Percentiles rank a stretch among this genome's conserved stretches.
Conservation (phyloP, 2,888 invertebrate species). For the Oligia latruncula region DNA sequence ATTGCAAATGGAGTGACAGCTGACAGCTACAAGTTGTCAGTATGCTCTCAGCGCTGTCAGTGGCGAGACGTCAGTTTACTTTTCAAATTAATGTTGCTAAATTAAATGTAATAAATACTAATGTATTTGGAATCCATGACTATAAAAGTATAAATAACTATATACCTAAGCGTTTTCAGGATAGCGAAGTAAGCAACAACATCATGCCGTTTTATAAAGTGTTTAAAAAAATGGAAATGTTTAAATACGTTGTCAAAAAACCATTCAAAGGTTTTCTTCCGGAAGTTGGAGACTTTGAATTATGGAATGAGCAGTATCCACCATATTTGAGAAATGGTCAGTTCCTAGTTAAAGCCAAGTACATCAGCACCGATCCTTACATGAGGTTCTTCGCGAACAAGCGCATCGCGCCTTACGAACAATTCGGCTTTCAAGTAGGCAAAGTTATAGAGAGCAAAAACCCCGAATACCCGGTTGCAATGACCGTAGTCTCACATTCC, state of each 20-base stretch:
- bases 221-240: slow-evolving; percentile 52
- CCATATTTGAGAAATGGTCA: slow-evolving; percentile 82
- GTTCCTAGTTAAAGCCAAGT: slow-evolving; percentile 90
- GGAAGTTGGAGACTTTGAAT: slow-evolving; percentile 78
- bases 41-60: slow-evolving; percentile 46
- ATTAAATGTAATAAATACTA: neutral
- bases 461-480: slow-evolving; percentile 89
- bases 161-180: neutral
- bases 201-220: slow-evolving; percentile 5
- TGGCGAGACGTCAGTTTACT: slow-evolving; percentile 23
- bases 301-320: slow-evolving; percentile 80
- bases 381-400: slow-evolving; percentile 86
- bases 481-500: slow-evolving; percentile 89
- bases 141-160: neutral
- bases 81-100: slow-evolving; percentile 19
- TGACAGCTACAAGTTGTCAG: slow-evolving; percentile 48
- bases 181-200: neutral
- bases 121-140: neutral
- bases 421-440: slow-evolving; percentile 75
- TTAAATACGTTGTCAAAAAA: slow-evolving; percentile 70
- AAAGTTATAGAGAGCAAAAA: slow-evolving; percentile 91
- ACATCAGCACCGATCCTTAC: slow-evolving; percentile 92
- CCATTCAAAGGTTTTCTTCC: slow-evolving; percentile 78
- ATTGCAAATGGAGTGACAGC: slow-evolving; percentile 37
- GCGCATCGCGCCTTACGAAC: slow-evolving; percentile 69